phyloP scores from a whole-genome alignment of 2,113 vertebrate species.

The Sinocyclocheilus maitianheensis region DNA sequence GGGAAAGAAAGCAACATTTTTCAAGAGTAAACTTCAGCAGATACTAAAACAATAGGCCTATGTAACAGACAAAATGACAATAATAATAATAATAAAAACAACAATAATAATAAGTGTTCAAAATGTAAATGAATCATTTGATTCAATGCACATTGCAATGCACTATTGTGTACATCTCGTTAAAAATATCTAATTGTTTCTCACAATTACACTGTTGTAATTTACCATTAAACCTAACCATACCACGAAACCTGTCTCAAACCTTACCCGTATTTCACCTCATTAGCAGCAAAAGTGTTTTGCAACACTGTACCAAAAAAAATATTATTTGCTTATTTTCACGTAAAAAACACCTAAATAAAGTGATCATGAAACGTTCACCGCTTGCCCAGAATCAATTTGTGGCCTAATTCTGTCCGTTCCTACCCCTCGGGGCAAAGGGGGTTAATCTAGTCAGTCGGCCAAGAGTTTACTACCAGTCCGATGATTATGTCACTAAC shows the following conservation, averaged over 20 bases:
- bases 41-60: too few relatives aligned
- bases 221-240: background rate
- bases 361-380: background rate
- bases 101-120: background rate
- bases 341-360: background rate
- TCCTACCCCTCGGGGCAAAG: background rate
- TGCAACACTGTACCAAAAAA: background rate
- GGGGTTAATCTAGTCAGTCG: conserved; percentile 40
- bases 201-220: background rate
- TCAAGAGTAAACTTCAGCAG: background rate
- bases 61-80: too few relatives aligned
- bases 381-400: background rate
- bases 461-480: conserved; percentile 30
- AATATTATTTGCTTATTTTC: background rate
- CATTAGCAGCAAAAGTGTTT: background rate
- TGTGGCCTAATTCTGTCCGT: conserved; percentile 4
- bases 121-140: background rate
- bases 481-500: conserved; percentile 30
- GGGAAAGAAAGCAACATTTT: background rate
- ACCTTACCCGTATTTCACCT: background rate
- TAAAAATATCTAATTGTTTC: background rate
- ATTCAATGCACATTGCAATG: background rate
- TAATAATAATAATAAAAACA: background rate
- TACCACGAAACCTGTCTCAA: background rate
- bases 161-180: background rate